Conservation (phyloP, 2,797 vertebrate genomes). For the Holocentrus rufus region DNA sequence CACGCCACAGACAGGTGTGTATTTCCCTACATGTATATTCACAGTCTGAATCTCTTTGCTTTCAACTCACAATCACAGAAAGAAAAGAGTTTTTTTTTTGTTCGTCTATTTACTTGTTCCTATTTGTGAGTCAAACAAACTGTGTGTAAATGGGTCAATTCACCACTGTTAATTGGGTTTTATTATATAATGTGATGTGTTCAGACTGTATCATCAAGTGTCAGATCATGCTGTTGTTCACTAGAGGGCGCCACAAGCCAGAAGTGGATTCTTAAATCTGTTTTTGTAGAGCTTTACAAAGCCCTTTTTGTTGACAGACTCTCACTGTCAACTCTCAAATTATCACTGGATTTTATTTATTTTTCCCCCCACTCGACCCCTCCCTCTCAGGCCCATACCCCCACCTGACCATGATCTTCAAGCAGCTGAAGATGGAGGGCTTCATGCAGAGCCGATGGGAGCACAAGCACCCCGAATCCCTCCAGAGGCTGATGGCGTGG, state of each 20-base stretch:
- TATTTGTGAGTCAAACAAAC: too few relatives aligned
- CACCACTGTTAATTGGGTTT: background rate
- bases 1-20: slow-evolving; percentile 80
- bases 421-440: slow-evolving; percentile 87
- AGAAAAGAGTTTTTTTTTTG: too few relatives aligned
- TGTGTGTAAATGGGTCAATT: too few relatives aligned
- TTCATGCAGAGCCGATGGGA: slow-evolving; percentile 81
- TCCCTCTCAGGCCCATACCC: slow-evolving; percentile 76
- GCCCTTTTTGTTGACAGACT: background rate
- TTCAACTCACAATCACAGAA: too few relatives aligned
- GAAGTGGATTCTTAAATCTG: too few relatives aligned
- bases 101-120: too few relatives aligned
- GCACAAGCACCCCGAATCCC: slow-evolving; percentile 76
- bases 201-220: background rate
- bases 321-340: too few relatives aligned
- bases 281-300: background rate
- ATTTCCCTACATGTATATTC: background rate
- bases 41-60: background rate
- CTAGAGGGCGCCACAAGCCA: slow-evolving; percentile 5
- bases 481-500: slow-evolving; percentile 85
- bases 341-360: background rate
- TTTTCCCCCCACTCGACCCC: background rate
- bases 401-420: slow-evolving; percentile 76
- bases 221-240: background rate
- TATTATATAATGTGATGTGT: background rate